These are phyloP conservation scores for Ganaspis sp. DNA, from an alignment of 1,140 invertebrate genomes.

Conservation along the genomic window DNA sequence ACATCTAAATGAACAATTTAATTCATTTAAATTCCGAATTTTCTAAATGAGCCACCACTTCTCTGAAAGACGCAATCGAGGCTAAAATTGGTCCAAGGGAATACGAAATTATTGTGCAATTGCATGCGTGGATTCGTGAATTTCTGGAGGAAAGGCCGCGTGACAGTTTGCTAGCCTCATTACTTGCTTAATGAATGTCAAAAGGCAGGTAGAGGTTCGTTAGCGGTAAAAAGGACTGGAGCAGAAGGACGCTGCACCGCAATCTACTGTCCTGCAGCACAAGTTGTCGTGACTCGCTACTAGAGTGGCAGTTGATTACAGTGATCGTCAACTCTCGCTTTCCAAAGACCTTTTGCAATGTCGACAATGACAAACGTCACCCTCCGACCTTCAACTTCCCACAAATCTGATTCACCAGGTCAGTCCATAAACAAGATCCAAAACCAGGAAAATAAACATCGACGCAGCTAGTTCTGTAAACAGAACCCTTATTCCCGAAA, in stretches of 20 bases:
- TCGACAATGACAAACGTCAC: not conserved
- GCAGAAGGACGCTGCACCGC: conserved; percentile 29
- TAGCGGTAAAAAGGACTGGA: conserved; percentile 16
- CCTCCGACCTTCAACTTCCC: not conserved
- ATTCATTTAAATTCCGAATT: too few relatives aligned
- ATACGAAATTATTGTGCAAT: not conserved
- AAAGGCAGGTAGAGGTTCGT: conserved; percentile 14
- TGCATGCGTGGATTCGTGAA: not conserved
- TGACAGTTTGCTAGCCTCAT: not conserved
- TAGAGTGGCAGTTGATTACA: conserved; percentile 24
- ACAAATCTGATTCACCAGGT: not conserved
- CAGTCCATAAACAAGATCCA: not conserved
- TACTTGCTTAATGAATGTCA: conserved; percentile 23
- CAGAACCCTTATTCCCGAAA: too few relatives aligned
- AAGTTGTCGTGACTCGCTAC: conserved; percentile 25
- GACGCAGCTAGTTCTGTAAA: too few relatives aligned
- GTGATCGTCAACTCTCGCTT: conserved; percentile 16
- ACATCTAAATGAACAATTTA: too few relatives aligned
- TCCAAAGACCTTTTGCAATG: conserved; percentile 6
- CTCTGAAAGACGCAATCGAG: too few relatives aligned
- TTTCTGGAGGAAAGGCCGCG: not conserved
- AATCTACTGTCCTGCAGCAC: conserved; percentile 19
- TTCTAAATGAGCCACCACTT: too few relatives aligned
- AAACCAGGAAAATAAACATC: not conserved
- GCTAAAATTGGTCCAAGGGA: not conserved